Evolutionary conservation across 2,888 invertebrate species (phyloP), one percentile per base, ranked within the genome.

Genomic region (Drosophila rellima): DNA sequence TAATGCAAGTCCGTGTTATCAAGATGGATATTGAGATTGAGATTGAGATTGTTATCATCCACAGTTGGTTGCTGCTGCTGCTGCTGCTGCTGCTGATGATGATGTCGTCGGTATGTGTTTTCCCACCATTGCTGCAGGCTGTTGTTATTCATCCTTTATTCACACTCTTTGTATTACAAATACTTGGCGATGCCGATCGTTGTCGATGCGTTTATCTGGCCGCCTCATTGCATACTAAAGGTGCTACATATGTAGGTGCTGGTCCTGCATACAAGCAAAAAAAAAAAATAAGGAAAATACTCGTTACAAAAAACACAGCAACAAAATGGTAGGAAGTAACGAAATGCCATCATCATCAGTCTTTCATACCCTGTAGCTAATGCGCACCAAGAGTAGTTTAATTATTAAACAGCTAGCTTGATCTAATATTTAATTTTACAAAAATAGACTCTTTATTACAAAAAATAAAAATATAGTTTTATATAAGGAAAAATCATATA

Each of bases 61-160:
- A 77, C 23, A 3, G 77, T 71, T 33, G 64, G 10, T 42, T 54
- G 61, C 7, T 48, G 48, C 29, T 71, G 67, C 7, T 48, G 48
- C 29, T 71, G 67, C 2, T 62, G 52, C 18, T 59, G 61, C 17
- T 61, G 67, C n/a, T 56, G 65, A n/a, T 74, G 74, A n/a, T 86
- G 90, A 48, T 91, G 88, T 48, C 88, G 81, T 62, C 76, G 86
- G 76, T 89, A 83, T 69, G 83, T 80, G 65, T 84, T 85, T 82
- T 91, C 91, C 91, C 91, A 91, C 91, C 91, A 91, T 90, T 90
- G 80, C 70, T 89, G 88, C 74, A 88, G 75, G 74, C 84, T 90
- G 68, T 88, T 89, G 75, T 77, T 82, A 75, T 82, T 88, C 89
- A 90, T 90, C 68, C 78, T 87, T 71, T 56, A 71, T 50, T 60